These are phyloP conservation scores for Alaudala cheleensis DNA, from an alignment of 2,113 vertebrate genomes.

Conservation along the genomic window DNA sequence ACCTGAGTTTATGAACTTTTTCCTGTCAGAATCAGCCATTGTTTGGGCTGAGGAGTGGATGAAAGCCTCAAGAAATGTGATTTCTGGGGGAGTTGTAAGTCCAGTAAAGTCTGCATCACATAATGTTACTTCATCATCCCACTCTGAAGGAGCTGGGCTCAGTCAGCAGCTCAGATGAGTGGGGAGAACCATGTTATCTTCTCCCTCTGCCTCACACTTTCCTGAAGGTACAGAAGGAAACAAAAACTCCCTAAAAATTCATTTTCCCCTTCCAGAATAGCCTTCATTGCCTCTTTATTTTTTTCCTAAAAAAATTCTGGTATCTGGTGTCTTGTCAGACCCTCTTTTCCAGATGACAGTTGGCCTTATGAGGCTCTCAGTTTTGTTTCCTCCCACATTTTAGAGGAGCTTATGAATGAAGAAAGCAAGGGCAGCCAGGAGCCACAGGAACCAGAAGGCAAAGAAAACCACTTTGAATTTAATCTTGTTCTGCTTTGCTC, in stretches of 20 bases:
- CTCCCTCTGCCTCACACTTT: neutral
- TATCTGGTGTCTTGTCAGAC: neutral
- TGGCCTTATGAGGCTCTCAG: neutral
- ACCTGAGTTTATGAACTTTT: neutral
- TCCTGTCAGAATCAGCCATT: neutral
- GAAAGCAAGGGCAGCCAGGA: neutral
- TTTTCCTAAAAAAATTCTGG: neutral
- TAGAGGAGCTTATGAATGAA: neutral
- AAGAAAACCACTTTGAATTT: neutral
- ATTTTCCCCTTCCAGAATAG: neutral
- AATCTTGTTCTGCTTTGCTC: neutral
- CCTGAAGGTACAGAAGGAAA: neutral
- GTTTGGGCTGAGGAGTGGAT: neutral
- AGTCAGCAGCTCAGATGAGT: neutral
- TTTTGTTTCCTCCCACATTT: neutral
- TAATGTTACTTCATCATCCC: neutral
- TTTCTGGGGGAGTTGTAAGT: neutral
- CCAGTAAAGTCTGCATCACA: neutral
- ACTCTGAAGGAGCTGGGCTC: neutral
- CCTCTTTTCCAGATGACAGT: neutral
- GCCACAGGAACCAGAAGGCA: neutral
- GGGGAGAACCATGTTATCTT: neutral
- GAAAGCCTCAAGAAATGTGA: neutral
- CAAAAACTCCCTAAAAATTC: neutral
- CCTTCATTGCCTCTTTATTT: neutral